Base-by-base conservation (phyloP, 2,113 vertebrate genomes). In the Rattus rattus region DNA sequence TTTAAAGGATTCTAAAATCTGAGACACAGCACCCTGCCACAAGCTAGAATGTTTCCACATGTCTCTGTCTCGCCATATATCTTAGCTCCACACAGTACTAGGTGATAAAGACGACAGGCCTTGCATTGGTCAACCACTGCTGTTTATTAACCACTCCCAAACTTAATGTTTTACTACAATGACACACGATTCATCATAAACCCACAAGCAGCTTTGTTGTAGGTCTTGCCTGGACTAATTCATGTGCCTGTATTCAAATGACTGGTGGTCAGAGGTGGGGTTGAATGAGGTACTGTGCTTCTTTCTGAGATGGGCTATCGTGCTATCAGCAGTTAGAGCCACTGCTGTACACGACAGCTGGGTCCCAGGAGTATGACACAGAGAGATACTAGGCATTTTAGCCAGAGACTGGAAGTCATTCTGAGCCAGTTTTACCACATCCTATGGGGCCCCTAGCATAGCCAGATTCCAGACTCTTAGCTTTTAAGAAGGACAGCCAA, bases 1-100 rank as follows among this genome's bases (percentile, higher is more conserved):
- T 96, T 96, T 93, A 88, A 52, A 88, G 84, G 59, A 85, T 94
- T 90, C 91, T 88, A 47, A 86, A 97, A 84, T 95, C 28, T 72
- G 52, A 77, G 36, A 91, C 3, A 33, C 26, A 52, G 75, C 20
- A 56, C 65, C 54, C 5, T 22, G 63, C n/a, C 63, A 59, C 3
- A 77, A 72, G 61, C 33, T 43, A 96, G 80, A 90, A 39, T 14
- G 59, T 69, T 85, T 49, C 49, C 26, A 77, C 24, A 30, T 7
- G 30, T 72, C 80, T 76, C 92, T 59, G 36, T 36, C 65, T 54
- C 5, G 54, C 16, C 56, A 93, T 49, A 92, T 17, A 47, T 56
- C 22, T 79, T 30, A 52, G 73, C 12, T 30, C 77, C 69, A 59
- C 56, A 81, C 76, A 76, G 54, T 76, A 89, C 77, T 83, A 88